phyloP scores from a whole-genome alignment of 2,888 invertebrate species.

The Luffia ferchaultella region DNA sequence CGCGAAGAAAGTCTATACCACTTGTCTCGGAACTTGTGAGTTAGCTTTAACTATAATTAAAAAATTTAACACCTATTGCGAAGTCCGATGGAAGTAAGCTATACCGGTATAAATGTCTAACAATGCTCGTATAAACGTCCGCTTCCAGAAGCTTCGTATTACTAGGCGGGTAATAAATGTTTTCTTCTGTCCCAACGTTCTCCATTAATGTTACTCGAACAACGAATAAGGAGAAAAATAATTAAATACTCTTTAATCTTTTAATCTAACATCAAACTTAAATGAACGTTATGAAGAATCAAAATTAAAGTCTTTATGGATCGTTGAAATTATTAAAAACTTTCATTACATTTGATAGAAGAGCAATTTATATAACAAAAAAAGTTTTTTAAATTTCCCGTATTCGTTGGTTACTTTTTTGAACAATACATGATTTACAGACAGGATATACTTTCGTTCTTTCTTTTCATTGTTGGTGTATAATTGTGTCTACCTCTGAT shows the following conservation, averaged over 20 bases:
- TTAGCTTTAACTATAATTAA: slow-evolving; percentile 28
- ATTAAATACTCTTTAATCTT: neutral
- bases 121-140: slow-evolving; percentile 50
- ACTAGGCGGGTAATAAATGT: slow-evolving; percentile 66
- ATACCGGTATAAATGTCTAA: slow-evolving; percentile 8
- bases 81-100: slow-evolving; percentile 37
- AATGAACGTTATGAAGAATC: neutral
- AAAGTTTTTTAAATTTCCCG: neutral
- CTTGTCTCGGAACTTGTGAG: slow-evolving; percentile 99
- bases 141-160: slow-evolving; percentile 62
- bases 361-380: neutral
- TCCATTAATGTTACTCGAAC: slow-evolving; percentile 34
- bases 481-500: neutral
- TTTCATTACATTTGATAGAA: neutral
- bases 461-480: neutral
- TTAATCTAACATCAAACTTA: neutral
- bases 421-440: neutral
- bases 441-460: neutral
- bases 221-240: slow-evolving; percentile 30
- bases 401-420: neutral
- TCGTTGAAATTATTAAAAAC: neutral
- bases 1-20: slow-evolving; percentile 95
- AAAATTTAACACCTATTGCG: slow-evolving; percentile 22
- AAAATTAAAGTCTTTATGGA: neutral
- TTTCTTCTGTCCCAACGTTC: slow-evolving; percentile 46